Evolutionary conservation across 2,888 invertebrate species (phyloP).

Genomic region (Branchipolynoe longqiensis): DNA sequence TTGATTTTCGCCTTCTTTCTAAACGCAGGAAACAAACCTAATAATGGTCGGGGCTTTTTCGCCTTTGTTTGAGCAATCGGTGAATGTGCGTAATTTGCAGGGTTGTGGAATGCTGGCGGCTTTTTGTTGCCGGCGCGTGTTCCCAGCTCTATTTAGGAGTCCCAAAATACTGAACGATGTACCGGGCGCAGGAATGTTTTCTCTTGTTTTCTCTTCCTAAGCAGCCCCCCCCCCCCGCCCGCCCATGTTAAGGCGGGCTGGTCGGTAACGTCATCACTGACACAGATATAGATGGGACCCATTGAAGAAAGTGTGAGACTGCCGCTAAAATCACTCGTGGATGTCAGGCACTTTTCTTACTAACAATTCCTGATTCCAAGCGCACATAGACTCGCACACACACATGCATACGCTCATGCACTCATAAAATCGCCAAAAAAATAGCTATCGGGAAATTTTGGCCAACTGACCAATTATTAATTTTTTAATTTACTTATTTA

Average conservation of each 20-base stretch:
- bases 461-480: too few relatives aligned
- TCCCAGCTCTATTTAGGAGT: slow-evolving; percentile 48
- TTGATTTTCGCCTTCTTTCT: slow-evolving; percentile 55
- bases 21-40: slow-evolving; percentile 53
- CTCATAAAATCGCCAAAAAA: too few relatives aligned
- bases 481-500: too few relatives aligned
- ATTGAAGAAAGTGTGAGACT: slow-evolving; percentile 41
- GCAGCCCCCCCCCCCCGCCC: too few relatives aligned
- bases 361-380: too few relatives aligned
- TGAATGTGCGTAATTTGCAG: slow-evolving; percentile 56
- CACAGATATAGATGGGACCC: slow-evolving; percentile 47
- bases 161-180: slow-evolving; percentile 18
- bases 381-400: too few relatives aligned
- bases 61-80: slow-evolving; percentile 56
- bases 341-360: too few relatives aligned
- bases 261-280: slow-evolving; percentile 39
- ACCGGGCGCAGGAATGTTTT: slow-evolving; percentile 47
- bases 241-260: slow-evolving; percentile 8
- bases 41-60: slow-evolving; percentile 50
- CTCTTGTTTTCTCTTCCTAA: too few relatives aligned
- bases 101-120: slow-evolving; percentile 41
- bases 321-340: slow-evolving; percentile 17
- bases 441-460: too few relatives aligned
- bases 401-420: too few relatives aligned
- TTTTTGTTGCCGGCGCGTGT: slow-evolving; percentile 35